Evolutionary conservation across 2,888 invertebrate genomes (phyloP).

Genomic region (Stenichneumon culpator): DNA sequence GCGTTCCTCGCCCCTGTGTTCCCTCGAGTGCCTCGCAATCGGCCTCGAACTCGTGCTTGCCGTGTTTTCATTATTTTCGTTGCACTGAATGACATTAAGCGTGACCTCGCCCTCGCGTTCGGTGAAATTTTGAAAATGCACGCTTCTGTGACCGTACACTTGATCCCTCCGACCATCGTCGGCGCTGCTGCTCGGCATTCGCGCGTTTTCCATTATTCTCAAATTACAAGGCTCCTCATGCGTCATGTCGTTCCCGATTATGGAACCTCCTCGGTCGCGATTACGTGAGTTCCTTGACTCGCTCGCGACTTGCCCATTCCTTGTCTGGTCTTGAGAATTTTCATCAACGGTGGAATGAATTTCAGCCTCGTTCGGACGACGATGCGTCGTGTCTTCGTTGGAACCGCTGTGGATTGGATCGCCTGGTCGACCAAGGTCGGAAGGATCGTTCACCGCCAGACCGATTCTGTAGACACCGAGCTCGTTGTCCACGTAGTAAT

Average conservation of each 20-base stretch:
- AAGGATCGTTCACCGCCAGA: background rate
- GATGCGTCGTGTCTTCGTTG: constrained; percentile 32
- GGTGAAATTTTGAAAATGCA: constrained; percentile 61
- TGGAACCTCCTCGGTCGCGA: constrained; percentile 70
- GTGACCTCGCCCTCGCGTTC: constrained; percentile 48
- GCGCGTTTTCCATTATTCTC: constrained; percentile 38
- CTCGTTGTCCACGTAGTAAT: constrained; percentile 80
- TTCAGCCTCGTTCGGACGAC: background rate
- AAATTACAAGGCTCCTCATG: constrained; percentile 33
- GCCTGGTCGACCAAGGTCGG: background rate
- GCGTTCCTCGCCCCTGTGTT: constrained; percentile 55
- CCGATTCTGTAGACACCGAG: constrained; percentile 66
- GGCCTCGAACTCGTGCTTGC: constrained; percentile 33
- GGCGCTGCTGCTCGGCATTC: constrained; percentile 15
- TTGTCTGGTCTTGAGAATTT: constrained; percentile 36
- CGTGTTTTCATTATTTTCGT: constrained; percentile 28
- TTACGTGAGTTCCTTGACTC: constrained; percentile 77
- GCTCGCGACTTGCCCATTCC: constrained; percentile 68
- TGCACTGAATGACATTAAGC: constrained; percentile 33
- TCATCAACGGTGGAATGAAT: background rate
- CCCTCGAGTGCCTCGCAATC: constrained; percentile 53
- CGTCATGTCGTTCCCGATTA: constrained; percentile 32
- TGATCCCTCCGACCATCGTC: constrained; percentile 50
- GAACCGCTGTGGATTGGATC: background rate
- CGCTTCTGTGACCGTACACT: constrained; percentile 54